Percentiles rank a stretch among this genome's conserved stretches.
phyloP scores from a whole-genome alignment of 2,797 vertebrate species.

The Neomorphus geoffroyi region DNA sequence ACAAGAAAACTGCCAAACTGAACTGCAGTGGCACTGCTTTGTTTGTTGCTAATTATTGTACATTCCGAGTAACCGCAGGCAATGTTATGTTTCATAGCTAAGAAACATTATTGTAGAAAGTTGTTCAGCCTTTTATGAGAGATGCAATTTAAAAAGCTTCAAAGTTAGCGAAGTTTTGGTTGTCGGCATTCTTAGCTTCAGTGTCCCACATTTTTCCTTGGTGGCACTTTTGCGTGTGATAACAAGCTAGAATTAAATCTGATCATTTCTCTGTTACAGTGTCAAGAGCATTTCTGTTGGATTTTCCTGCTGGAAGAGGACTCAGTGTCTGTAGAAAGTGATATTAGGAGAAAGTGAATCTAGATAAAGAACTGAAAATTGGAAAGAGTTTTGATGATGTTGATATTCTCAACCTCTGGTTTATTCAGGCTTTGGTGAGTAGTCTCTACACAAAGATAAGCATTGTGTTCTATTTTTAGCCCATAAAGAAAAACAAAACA shows the following conservation, averaged over 20 bases:
- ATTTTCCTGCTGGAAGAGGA: neutral
- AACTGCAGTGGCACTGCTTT: neutral
- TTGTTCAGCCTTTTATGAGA: neutral
- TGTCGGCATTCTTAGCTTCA: neutral
- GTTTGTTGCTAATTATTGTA: neutral
- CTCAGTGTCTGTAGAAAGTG: neutral
- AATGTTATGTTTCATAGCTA: neutral
- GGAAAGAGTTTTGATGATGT: neutral
- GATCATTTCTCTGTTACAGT: neutral
- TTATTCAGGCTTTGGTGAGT: neutral
- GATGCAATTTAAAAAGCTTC: neutral
- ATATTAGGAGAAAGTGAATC: neutral
- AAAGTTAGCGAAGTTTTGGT: neutral
- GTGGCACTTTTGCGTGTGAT: neutral
- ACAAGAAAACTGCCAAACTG: neutral
- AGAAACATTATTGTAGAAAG: neutral
- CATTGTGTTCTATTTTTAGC: slow-evolving; percentile 13
- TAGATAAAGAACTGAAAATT: neutral
- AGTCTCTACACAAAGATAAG: neutral
- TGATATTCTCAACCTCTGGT: neutral
- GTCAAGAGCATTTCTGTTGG: neutral
- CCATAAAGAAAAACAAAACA: neutral
- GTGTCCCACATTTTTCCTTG: neutral
- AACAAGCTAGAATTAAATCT: neutral
- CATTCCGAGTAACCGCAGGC: neutral